Base-by-base conservation (phyloP, 2,797 vertebrate species). In the Acomys russatus region DNA sequence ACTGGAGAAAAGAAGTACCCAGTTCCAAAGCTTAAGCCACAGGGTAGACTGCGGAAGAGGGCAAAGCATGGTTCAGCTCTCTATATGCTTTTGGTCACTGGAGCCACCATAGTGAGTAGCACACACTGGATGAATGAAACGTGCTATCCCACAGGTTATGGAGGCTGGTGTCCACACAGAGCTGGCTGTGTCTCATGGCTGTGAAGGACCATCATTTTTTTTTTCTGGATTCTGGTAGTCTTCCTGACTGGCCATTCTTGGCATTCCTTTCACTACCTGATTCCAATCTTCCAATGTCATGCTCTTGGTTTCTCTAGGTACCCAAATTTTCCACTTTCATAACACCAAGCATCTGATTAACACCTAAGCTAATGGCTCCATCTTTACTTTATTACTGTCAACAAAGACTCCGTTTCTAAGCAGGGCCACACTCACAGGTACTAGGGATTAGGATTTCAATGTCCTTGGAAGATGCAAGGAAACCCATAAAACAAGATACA, bases 381-480 rank as follows among this genome's bases (percentile, higher is more conserved):
- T 28, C 33, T 95, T n/a, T 78, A 76, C 10, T 59, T 71, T 23
- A 38, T 71, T 23, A 38, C 38, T 51, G 70, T 70, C 30, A 54
- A n/a, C 51, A 76, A 94, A 93, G 51, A 59, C 23, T 28, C 33
- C 17, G 70, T 90, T 83, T 76, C 78, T 80, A 84, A 76, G 59
- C 4, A 87, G 87, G 25, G 14, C 66, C 64, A 87, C 28, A 35
- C 30, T 49, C 83, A 93, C 6, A 66, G 20, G 9, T 28, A 77
- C 8, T 64, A 15, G 35, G 1, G 10, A 10, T 78, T 90, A 87
- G 14, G 11, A 82, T 18, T 56, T 87, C 20, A 54, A n/a, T 28
- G 28, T 80, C 9, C 87, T 91, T 76, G 38, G 49, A 14, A 3
- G 28, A 22, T 22, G 28, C 44, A 78, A 79, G 68, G 35, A n/a